Evolutionary conservation across 2,797 vertebrate species (phyloP), one percentile per base, ranked within the genome.

Genomic region (Geotrypetes seraphini): DNA sequence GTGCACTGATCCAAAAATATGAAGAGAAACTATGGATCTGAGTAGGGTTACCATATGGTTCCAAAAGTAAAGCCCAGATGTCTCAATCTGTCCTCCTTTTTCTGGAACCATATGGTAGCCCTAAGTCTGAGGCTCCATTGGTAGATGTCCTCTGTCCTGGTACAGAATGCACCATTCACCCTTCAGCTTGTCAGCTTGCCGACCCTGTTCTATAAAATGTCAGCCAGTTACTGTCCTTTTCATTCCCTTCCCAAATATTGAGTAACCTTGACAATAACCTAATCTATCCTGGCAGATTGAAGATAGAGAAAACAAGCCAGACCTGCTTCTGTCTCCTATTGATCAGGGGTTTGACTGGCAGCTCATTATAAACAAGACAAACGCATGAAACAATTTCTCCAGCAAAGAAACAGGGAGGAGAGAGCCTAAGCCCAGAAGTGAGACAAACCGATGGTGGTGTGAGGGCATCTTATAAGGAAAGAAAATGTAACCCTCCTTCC

Each of bases 241-340:
- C 60, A 49, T 66, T 70, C 73, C 29, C 47, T 67, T 20, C 14
- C 47, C 8, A 20, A 33, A 3, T 59, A 65, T 55, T 33, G 57
- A 75, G 60, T 69, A 75, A 83, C 76, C 78, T 78, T 78, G 66
- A 71, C 65, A 66, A 62, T 28, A 29, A 56, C 16, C 66, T 78
- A 69, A 83, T 81, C 68, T 76, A 43, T 73, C 66, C 34, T 73
- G 71, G 74, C 72, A 76, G 66, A 69, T 73, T 68, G 49, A 52
- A 81, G 72, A 67, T 68, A 71, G 63, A 76, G 69, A 79, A 78
- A 80, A 75, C 71, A 74, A 79, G 71, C 51, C 47, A 25, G 76
- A 72, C 25, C 57, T 57, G 71, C 71, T 71, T 66, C 30, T 66
- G 68, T 47, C 50, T 66, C 65, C 69, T 77, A 80, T 83, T 63